Evolutionary conservation across 2,113 vertebrate genomes (phyloP).

Genomic region (Catharus bicknelli): DNA sequence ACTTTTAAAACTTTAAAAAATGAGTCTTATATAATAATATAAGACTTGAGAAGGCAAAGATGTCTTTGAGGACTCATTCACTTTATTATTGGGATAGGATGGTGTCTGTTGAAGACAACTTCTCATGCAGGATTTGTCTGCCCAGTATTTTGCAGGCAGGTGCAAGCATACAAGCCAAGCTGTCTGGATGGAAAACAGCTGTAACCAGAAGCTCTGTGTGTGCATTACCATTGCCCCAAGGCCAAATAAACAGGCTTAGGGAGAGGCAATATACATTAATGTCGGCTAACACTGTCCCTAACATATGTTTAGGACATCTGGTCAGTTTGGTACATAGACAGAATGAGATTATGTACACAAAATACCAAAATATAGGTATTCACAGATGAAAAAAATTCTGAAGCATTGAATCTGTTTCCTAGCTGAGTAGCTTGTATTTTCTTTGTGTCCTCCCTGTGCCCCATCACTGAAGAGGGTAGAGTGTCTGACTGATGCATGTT

Average conservation of each 20-base stretch:
- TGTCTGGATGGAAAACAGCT: slow-evolving; percentile 41
- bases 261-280: not conserved
- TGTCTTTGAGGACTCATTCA: not conserved
- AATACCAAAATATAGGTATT: not conserved
- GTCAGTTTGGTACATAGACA: not conserved
- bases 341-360: not conserved
- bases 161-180: not conserved
- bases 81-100: not conserved
- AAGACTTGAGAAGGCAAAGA: not conserved
- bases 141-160: not conserved
- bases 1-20: not conserved
- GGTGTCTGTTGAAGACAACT: not conserved
- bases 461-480: not conserved
- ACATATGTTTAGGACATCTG: slow-evolving; percentile 36
- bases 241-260: slow-evolving; percentile 16
- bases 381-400: not conserved
- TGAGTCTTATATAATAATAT: not conserved
- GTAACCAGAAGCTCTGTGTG: slow-evolving; percentile 36
- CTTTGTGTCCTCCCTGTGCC: not conserved
- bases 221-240: slow-evolving; percentile 18
- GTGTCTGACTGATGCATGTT: not conserved
- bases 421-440: not conserved
- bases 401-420: not conserved
- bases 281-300: not conserved
- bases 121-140: not conserved